Percentiles rank a stretch among this genome's conserved stretches.
Evolutionary conservation across 2,888 invertebrate genomes (phyloP).

Genomic region (Noctua janthina): DNA sequence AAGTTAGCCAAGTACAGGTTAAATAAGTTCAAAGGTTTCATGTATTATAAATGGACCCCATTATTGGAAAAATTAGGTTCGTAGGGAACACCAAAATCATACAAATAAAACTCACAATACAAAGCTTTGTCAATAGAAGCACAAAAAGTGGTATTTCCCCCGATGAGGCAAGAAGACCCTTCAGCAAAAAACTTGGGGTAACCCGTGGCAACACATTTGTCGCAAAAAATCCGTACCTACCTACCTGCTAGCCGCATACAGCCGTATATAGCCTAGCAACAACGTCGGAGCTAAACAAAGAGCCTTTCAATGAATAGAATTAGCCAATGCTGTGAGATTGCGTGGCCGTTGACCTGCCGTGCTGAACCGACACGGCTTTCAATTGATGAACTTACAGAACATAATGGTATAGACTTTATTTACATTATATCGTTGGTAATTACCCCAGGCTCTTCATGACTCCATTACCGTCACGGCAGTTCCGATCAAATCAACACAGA

Average conservation of each 20-base stretch:
- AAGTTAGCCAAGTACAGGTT: background rate
- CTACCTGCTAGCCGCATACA: background rate
- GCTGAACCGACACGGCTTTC: conserved; percentile 43
- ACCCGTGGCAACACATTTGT: conserved; percentile 40
- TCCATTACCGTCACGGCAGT: conserved; percentile 21
- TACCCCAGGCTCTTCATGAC: conserved; percentile 29
- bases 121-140: conserved; percentile 39
- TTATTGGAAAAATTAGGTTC: conserved; percentile 11
- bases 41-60: background rate
- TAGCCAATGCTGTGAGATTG: conserved; percentile 62
- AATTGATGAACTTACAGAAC: conserved; percentile 39
- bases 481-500: background rate
- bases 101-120: conserved; percentile 20
- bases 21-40: conserved; percentile 3
- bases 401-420: conserved; percentile 29
- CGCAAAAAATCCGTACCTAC: conserved; percentile 46
- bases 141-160: conserved; percentile 48
- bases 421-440: conserved; percentile 20
- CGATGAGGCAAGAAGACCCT: conserved; percentile 21
- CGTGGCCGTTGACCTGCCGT: conserved; percentile 63
- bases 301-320: conserved; percentile 62
- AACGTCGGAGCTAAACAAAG: conserved; percentile 53
- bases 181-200: conserved; percentile 41
- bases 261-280: conserved; percentile 56
- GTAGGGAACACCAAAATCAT: background rate